Evolutionary conservation across 2,888 invertebrate species (phyloP), one percentile per base, ranked within the genome.

Genomic region (Chorisops tibialis): DNA sequence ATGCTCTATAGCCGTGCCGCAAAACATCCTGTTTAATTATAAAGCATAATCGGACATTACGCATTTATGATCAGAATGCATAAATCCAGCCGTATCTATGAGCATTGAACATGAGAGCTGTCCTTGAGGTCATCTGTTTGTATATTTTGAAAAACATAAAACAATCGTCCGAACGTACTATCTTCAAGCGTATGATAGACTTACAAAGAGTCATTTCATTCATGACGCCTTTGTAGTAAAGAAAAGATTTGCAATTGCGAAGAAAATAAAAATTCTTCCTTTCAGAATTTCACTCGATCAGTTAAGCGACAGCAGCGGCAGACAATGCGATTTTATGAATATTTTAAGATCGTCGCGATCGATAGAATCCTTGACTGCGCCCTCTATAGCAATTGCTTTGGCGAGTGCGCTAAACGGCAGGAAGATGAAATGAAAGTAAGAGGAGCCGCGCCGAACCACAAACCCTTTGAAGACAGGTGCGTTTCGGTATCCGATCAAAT

Each of bases 291-390:
- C 56, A 43, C 24, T 56, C 18, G 56, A 56, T 56, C 56, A 56
- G 56, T 43, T 56, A 50, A 50, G 35, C 21, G 22, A 35, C 16
- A 18, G 14, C 54, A 39, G 18, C 22, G 22, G 14, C 14, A 52
- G 30, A 63, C 63, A 63, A 63, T 63, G 59, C 43, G 48, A 38
- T 59, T 48, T 59, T 59, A 59, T 63, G 63, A 63, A 63, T 63
- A 59, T 52, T 45, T 59, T 45, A 63, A 63, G 63, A 63, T 63
- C 47, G 47, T 39, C 24, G 38, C 51, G n/a, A 16, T 16, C 12
- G 59, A 59, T 51, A n/a, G n/a, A n/a, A n/a, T n/a, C n/a, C n/a
- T n/a, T n/a, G n/a, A n/a, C n/a, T 45, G 19, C 24, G 30, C 11
- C 7, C 21, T 41, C 41, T 39, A 21, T 22, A 16, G 19, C 22